phyloP scores from a whole-genome alignment of 92 coral and sea anemone genomes.

The Plumapathes pennacea region DNA sequence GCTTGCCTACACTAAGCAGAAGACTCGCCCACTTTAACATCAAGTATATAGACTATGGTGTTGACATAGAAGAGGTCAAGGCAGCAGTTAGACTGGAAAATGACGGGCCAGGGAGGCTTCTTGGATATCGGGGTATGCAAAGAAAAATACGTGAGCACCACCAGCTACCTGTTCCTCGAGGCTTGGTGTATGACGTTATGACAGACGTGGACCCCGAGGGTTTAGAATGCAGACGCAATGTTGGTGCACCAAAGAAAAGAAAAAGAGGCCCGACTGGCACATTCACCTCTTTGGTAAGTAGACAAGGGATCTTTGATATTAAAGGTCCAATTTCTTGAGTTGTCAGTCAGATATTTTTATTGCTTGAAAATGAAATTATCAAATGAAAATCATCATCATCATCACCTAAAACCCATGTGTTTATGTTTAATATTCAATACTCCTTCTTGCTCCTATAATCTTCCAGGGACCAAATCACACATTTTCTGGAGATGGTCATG shows the following conservation, averaged over 20 bases:
- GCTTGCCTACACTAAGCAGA: conserved; percentile 36
- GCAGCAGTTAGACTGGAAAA: conserved; percentile 6
- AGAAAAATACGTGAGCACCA: conserved; percentile 26
- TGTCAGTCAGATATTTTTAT: too few relatives aligned
- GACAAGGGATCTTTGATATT: neutral
- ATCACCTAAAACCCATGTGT: too few relatives aligned
- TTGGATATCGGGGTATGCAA: conserved; percentile 25
- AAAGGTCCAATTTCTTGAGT: too few relatives aligned
- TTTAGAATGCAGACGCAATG: conserved; percentile 25
- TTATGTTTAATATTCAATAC: too few relatives aligned
- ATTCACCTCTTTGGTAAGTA: conserved; percentile 44
- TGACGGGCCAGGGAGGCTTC: conserved; percentile 24
- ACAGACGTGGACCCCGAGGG: conserved; percentile 48
- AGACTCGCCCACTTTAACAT: conserved; percentile 24
- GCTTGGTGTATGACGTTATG: conserved; percentile 32
- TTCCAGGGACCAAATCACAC: too few relatives aligned
- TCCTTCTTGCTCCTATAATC: too few relatives aligned
- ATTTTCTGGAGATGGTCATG: too few relatives aligned
- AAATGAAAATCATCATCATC: too few relatives aligned
- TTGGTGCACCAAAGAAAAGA: conserved; percentile 32
- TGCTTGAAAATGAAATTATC: too few relatives aligned
- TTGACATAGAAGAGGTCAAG: conserved; percentile 10
- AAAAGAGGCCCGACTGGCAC: conserved; percentile 47
- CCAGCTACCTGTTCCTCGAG: conserved; percentile 21
- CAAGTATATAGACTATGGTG: conserved; percentile 13